Conservation (phyloP, 2,797 vertebrate genomes). For the Argya squamiceps region DNA sequence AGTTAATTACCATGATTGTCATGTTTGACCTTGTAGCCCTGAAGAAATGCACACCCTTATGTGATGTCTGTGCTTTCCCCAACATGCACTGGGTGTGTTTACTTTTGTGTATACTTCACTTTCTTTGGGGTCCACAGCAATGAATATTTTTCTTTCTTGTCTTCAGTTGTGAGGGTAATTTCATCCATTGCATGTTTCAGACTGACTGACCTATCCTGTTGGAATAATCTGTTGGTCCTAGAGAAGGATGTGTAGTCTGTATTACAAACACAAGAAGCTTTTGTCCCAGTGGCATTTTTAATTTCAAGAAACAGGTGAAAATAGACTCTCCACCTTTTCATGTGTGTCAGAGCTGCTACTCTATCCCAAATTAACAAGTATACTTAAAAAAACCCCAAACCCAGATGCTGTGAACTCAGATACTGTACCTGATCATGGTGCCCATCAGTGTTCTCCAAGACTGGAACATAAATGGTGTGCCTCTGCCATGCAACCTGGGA, state of each 20-base stretch:
- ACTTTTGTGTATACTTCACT: neutral
- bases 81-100: neutral
- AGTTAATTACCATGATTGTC: neutral
- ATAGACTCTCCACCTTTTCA: neutral
- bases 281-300: neutral
- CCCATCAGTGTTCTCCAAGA: neutral
- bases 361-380: neutral
- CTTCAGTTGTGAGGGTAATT: neutral
- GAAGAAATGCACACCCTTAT: neutral
- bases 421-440: neutral
- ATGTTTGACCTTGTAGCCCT: neutral
- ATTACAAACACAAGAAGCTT: neutral
- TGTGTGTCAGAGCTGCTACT: neutral
- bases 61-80: neutral
- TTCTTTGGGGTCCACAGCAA: neutral
- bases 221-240: neutral
- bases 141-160: neutral
- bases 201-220: neutral
- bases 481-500: accelerated
- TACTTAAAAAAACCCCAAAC: neutral
- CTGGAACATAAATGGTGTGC: neutral
- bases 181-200: neutral
- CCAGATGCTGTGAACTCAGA: neutral
- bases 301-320: neutral
- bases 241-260: neutral